Conservation (phyloP, 2,888 invertebrate species). For the Sericinus montela region DNA sequence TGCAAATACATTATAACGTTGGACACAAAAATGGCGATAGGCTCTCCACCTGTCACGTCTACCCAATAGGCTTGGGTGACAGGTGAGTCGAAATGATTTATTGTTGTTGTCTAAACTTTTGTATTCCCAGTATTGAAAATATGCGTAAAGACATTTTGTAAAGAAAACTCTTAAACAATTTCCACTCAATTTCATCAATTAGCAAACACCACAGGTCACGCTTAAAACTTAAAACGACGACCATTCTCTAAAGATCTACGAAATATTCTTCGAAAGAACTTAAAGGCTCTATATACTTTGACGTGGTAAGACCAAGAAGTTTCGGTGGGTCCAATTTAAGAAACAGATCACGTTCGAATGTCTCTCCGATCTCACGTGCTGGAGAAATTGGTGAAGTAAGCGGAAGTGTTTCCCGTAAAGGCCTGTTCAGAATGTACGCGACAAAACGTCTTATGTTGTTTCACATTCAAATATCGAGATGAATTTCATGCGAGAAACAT, state of each 20-base stretch:
- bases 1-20: too few relatives aligned
- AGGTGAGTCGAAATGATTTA: too few relatives aligned
- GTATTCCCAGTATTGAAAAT: too few relatives aligned
- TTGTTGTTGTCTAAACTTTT: too few relatives aligned
- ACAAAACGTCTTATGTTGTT: constrained; percentile 30
- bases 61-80: too few relatives aligned
- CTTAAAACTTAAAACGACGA: constrained; percentile 41
- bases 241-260: constrained; percentile 25
- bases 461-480: constrained; percentile 21
- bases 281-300: constrained; percentile 16
- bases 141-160: too few relatives aligned
- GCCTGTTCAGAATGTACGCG: constrained; percentile 30
- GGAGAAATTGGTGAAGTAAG: constrained; percentile 45
- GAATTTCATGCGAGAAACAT: background rate
- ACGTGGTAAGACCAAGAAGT: constrained; percentile 21
- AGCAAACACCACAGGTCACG: constrained; percentile 38
- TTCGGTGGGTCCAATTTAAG: constrained; percentile 32
- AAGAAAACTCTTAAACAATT: constrained; percentile 25
- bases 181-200: constrained; percentile 50
- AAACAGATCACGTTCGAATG: constrained; percentile 46
- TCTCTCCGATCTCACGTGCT: constrained; percentile 51
- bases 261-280: constrained; percentile 6
- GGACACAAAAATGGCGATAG: too few relatives aligned
- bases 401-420: constrained; percentile 41
- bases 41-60: too few relatives aligned